These are phyloP conservation scores for Tanytarsus gracilentus DNA, from an alignment of 2,888 invertebrate species.

Conservation along the genomic window DNA sequence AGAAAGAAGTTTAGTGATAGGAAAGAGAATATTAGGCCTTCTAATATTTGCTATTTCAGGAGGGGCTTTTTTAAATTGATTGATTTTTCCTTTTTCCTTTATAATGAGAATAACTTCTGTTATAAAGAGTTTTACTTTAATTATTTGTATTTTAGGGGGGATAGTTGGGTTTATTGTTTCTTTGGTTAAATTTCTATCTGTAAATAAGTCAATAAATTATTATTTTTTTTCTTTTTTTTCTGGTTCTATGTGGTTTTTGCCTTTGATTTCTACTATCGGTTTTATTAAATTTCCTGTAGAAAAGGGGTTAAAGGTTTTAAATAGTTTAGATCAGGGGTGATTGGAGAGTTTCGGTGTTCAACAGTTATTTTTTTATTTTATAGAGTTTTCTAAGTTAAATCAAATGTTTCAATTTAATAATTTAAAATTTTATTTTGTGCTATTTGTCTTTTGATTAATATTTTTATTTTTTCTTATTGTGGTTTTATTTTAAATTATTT, in stretches of 20 bases:
- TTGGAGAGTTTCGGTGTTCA: constrained; percentile 45
- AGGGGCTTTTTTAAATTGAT: constrained; percentile 43
- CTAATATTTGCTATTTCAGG: background rate
- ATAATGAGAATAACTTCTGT: constrained; percentile 48
- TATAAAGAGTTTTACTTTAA: constrained; percentile 49
- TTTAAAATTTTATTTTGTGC: constrained; percentile 47
- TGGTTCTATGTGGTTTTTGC: constrained; percentile 48
- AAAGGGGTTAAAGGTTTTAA: constrained; percentile 42
- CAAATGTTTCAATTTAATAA: constrained; percentile 45
- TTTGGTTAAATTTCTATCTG: constrained; percentile 43
- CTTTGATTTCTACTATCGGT: constrained; percentile 44
- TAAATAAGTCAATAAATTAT: constrained; percentile 42
- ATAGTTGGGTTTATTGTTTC: constrained; percentile 44
- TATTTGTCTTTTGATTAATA: constrained; percentile 43
- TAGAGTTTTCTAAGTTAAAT: constrained; percentile 42
- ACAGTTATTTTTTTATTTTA: constrained; percentile 42
- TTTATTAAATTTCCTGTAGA: constrained; percentile 45
- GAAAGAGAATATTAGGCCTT: constrained; percentile 43
- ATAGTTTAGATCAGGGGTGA: constrained; percentile 47
- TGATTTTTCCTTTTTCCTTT: constrained; percentile 48
- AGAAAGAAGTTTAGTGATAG: constrained; percentile 46
- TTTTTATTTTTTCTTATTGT: constrained; percentile 33
- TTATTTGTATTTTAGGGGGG: constrained; percentile 44
- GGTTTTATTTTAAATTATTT: constrained; percentile 32
- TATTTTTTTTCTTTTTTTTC: constrained; percentile 41